Evolutionary conservation across 2,113 vertebrate species (phyloP), one percentile per base, ranked within the genome.

Genomic region (Campylorhamphus procurvoides): DNA sequence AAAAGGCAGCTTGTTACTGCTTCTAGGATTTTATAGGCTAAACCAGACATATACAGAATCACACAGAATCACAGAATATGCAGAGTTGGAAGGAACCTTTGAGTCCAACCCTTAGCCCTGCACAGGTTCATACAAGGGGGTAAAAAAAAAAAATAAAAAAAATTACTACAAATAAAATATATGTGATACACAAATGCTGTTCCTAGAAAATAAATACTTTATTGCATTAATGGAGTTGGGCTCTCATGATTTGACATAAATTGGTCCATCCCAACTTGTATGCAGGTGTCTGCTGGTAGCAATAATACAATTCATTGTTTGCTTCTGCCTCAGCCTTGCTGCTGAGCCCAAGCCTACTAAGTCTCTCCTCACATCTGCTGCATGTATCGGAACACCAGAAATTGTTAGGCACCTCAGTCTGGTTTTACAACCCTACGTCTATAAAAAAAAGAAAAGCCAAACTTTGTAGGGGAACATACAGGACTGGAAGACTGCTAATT

Each of bases 391-490:
- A 83, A 56, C 19, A 50, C 8, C 31, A 69, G 24, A 88, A 80
- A 31, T 44, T 18, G 2, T 71, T 67, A 37, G 24, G 13, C 7
- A 69, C 2, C 10, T 64, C 18, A 39, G 2, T 69, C 15, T 85
- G 10, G 13, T 67, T 78, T 76, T 18, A 49, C 47, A 88, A 69
- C 10, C 44, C 22, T 72, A 13, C n/a, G 25, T 53, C 17, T 74
- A n/a, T 9, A 60, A 27, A 66, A 63, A 68, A 66, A 62, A 6
- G 1, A 7, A 3, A 49, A 49, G 23, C 47, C 46, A 24, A 39
- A 20, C 11, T 8, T 53, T 27, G 9, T 0, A 11, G 7, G 12
- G 25, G 2, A 63, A 27, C 8, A 31, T 29, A 31, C 3, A 56
- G 10, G 20, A 55, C 28, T 64, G 40, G 19, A 85, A 79, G 79